phyloP scores from a whole-genome alignment of 2,113 vertebrate genomes.

The Pollachius pollachius region DNA sequence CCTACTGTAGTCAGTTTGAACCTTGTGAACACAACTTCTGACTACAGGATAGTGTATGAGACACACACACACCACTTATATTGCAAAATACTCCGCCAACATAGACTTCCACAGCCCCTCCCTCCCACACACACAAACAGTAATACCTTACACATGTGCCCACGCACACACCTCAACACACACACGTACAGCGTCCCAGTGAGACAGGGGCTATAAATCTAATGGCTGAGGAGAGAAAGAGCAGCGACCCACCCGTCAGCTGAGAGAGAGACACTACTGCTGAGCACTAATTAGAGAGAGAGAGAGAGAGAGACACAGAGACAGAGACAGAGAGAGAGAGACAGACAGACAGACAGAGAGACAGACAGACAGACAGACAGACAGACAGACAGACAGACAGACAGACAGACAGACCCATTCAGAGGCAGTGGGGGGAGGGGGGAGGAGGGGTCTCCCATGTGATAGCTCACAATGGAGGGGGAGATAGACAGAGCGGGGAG shows the following conservation, averaged over 20 bases:
- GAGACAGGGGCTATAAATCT: conserved; percentile 58
- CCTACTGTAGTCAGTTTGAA: no score
- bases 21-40: not conserved
- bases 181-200: conserved; percentile 17
- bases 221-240: conserved; percentile 43
- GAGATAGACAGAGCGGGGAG: no score
- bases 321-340: not conserved
- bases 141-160: conserved; percentile 4
- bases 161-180: conserved; percentile 13
- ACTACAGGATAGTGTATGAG: not conserved
- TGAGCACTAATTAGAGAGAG: conserved; percentile 65
- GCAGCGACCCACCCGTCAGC: conserved; percentile 50
- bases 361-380: conserved; percentile 1
- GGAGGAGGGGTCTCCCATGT: no score
- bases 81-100: no score
- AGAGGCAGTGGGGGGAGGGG: no score
- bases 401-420: not conserved
- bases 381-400: not conserved
- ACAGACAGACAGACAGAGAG: conserved; percentile 6
- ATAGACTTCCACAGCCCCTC: not conserved
- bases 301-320: conserved; percentile 26
- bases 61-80: not conserved
- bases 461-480: no score
- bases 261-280: conserved; percentile 39
- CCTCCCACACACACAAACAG: not conserved